A percentile compares a stretch with the other conserved stretches of the same genome.
Evolutionary conservation across 2,888 invertebrate species (phyloP).

Genomic region (Drosophila quinaria): DNA sequence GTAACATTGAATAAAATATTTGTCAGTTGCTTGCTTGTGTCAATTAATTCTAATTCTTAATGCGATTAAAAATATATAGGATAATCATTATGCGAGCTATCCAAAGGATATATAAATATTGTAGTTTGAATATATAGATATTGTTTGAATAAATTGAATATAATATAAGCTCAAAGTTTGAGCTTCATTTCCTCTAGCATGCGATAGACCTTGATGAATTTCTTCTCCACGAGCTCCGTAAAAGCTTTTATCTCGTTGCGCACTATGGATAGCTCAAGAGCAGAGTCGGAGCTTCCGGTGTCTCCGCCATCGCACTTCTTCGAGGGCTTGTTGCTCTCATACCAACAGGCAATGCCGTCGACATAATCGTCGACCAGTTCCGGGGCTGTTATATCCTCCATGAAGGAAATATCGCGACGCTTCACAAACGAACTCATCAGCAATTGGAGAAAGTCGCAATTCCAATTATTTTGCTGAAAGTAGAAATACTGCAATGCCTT

Average conservation of each 20-base stretch:
- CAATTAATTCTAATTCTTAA: constrained; percentile 46
- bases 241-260: constrained; percentile 83
- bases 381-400: constrained; percentile 82
- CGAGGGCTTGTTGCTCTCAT: constrained; percentile 79
- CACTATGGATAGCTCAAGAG: constrained; percentile 82
- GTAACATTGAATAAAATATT: constrained; percentile 49
- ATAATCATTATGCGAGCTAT: constrained; percentile 33
- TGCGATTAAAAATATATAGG: constrained; percentile 53
- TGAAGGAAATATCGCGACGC: constrained; percentile 81
- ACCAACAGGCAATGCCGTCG: constrained; percentile 85
- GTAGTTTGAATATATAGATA: constrained; percentile 14
- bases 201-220: constrained; percentile 83
- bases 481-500: constrained; percentile 84
- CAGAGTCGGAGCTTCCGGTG: constrained; percentile 68
- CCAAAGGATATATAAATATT: constrained; percentile 26
- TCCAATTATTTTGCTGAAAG: constrained; percentile 85
- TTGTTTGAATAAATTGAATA: constrained; percentile 26
- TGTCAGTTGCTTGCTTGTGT: constrained; percentile 66
- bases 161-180: constrained; percentile 60
- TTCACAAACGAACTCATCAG: constrained; percentile 84
- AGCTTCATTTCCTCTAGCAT: constrained; percentile 83
- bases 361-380: constrained; percentile 84
- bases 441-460: constrained; percentile 83
- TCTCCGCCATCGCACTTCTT: constrained; percentile 76
- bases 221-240: constrained; percentile 82